These are phyloP conservation scores for Phaonia tiefii DNA, from an alignment of 2,888 invertebrate species.

Conservation along the genomic window DNA sequence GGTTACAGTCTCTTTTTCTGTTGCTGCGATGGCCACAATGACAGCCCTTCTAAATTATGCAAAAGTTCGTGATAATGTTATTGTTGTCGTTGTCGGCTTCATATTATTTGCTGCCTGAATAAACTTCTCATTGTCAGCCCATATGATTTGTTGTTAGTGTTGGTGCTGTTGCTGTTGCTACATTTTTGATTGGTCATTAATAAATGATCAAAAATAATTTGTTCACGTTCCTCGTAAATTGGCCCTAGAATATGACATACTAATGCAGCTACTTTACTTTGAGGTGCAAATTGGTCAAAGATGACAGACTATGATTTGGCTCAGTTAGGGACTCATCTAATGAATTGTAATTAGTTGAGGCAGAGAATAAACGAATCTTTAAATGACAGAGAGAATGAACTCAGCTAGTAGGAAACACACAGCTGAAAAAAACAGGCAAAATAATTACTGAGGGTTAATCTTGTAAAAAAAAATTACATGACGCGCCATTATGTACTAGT, in stretches of 20 bases:
- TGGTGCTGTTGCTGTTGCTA: neutral
- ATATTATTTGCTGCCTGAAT: neutral
- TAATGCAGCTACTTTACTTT: no score
- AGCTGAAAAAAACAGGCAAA: no score
- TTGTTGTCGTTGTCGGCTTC: neutral
- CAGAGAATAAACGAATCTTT: no score
- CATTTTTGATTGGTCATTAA: constrained; percentile 5
- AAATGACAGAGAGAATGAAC: no score
- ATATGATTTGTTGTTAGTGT: neutral
- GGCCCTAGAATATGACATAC: constrained; percentile 3
- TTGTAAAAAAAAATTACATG: no score
- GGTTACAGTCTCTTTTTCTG: neutral
- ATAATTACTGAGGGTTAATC: no score
- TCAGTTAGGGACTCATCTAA: no score
- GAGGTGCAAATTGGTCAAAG: constrained; percentile 9
- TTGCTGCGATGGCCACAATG: neutral
- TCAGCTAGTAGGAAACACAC: no score
- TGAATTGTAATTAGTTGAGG: no score
- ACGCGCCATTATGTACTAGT: no score
- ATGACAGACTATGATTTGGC: no score
- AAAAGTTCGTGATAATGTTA: neutral
- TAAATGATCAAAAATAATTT: constrained; percentile 26
- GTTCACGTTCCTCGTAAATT: constrained; percentile 23
- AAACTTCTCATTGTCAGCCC: neutral
- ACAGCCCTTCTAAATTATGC: neutral